Conservation (phyloP, 2,113 vertebrate species). For the Rallus limicola region DNA sequence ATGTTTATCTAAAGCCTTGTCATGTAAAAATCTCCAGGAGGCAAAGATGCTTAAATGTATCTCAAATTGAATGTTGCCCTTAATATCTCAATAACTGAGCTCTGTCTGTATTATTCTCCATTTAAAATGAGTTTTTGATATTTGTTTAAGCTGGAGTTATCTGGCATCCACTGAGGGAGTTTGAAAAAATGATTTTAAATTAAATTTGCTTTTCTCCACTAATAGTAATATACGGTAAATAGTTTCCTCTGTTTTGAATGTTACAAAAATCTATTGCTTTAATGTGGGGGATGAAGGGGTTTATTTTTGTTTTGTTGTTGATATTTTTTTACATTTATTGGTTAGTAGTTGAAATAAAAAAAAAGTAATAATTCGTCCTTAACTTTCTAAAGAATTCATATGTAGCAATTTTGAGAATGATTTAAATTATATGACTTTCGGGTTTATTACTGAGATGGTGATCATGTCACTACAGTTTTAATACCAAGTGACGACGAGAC, state of each 20-base stretch:
- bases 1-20: slow-evolving; percentile 58
- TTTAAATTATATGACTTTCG: neutral
- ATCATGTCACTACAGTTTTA: neutral
- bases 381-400: slow-evolving; percentile 52
- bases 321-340: slow-evolving; percentile 59
- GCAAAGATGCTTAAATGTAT: slow-evolving; percentile 62
- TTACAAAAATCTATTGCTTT: slow-evolving; percentile 52
- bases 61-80: slow-evolving; percentile 63
- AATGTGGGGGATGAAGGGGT: slow-evolving; percentile 42
- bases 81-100: slow-evolving; percentile 52
- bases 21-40: slow-evolving; percentile 63
- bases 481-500: neutral
- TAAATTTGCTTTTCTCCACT: slow-evolving; percentile 60
- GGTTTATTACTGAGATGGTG: neutral
- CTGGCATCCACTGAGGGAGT: slow-evolving; percentile 24
- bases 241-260: slow-evolving; percentile 64
- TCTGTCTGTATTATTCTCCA: slow-evolving; percentile 49
- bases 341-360: slow-evolving; percentile 64
- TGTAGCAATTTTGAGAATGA: neutral
- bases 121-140: slow-evolving; percentile 34
- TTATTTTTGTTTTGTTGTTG: slow-evolving; percentile 58
- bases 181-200: slow-evolving; percentile 48
- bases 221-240: slow-evolving; percentile 18
- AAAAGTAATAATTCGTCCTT: slow-evolving; percentile 34
- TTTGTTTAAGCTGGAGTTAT: slow-evolving; percentile 51